Evolutionary conservation across 1,140 invertebrate genomes (phyloP).

Genomic region (Paralvinella palmiformis): DNA sequence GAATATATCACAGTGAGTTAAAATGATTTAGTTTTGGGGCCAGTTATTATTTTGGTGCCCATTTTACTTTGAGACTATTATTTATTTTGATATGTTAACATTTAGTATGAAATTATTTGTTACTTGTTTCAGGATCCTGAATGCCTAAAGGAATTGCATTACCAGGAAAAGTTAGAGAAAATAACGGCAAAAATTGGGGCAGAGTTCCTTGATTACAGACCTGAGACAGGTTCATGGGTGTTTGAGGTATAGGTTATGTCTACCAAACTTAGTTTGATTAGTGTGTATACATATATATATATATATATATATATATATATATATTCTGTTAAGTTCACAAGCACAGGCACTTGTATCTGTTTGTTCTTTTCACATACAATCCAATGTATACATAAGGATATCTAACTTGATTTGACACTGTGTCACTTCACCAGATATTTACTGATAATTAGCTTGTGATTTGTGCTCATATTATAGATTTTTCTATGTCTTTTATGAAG

Average conservation of each 20-base stretch:
- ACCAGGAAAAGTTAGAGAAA: constrained; percentile 75
- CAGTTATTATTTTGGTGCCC: neutral
- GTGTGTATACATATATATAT: neutral
- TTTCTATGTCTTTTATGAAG: no score
- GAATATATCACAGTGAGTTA: constrained; percentile 65
- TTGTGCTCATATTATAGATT: no score
- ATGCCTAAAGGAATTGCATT: constrained; percentile 73
- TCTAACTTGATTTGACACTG: no score
- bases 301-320: constrained; percentile 1
- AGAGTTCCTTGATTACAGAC: constrained; percentile 87
- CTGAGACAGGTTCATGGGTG: constrained; percentile 92
- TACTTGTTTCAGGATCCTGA: constrained; percentile 61
- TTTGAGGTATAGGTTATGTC: constrained; percentile 50
- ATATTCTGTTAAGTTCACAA: no score
- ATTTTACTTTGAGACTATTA: no score
- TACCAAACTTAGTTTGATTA: neutral
- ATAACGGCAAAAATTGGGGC: constrained; percentile 81
- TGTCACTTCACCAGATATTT: no score
- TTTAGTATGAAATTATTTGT: no score
- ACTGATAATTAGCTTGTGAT: no score
- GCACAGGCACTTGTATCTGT: no score
- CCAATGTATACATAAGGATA: no score
- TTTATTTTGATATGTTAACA: no score
- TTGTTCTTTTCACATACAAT: no score
- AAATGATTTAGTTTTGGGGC: constrained; percentile 9